phyloP scores from a whole-genome alignment of 2,888 invertebrate genomes.

The Caradrina kadenii region DNA sequence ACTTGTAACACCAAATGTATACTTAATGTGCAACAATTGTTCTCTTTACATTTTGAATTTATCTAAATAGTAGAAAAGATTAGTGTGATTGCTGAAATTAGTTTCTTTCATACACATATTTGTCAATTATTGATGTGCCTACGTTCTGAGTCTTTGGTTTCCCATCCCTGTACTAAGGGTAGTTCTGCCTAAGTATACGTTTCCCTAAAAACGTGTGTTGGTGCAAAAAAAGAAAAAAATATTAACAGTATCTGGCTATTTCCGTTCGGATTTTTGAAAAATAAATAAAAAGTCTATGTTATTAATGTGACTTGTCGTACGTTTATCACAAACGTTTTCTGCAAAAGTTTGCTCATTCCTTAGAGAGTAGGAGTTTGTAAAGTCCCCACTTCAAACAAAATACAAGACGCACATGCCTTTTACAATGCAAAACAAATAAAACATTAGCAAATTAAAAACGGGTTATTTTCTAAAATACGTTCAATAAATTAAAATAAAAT shows the following conservation, averaged over 20 bases:
- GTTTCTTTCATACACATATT: too few species aligned
- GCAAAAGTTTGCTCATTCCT: constrained; percentile 2
- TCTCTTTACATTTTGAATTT: too few species aligned
- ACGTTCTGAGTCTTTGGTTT: too few species aligned
- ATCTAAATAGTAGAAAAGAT: too few species aligned
- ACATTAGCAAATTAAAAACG: constrained; percentile 40
- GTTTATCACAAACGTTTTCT: neutral
- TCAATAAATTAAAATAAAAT: neutral
- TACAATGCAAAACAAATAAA: constrained; percentile 50
- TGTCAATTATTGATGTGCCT: too few species aligned
- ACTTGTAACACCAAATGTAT: too few species aligned
- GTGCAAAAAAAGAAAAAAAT: too few species aligned
- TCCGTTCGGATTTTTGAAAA: neutral
- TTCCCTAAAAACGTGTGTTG: neutral
- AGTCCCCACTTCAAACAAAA: constrained; percentile 6
- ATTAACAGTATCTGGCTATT: neutral
- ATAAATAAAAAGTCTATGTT: neutral
- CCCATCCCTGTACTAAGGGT: too few species aligned
- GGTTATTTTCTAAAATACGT: constrained; percentile 10
- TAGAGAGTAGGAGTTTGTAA: neutral
- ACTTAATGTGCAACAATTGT: too few species aligned
- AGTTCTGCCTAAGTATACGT: neutral
- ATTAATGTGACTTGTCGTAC: constrained; percentile 1
- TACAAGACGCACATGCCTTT: constrained; percentile 57
- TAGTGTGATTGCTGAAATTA: too few species aligned